These are phyloP conservation scores for Lycaon pictus DNA, from an alignment of 2,113 vertebrate species.

Conservation along the genomic window DNA sequence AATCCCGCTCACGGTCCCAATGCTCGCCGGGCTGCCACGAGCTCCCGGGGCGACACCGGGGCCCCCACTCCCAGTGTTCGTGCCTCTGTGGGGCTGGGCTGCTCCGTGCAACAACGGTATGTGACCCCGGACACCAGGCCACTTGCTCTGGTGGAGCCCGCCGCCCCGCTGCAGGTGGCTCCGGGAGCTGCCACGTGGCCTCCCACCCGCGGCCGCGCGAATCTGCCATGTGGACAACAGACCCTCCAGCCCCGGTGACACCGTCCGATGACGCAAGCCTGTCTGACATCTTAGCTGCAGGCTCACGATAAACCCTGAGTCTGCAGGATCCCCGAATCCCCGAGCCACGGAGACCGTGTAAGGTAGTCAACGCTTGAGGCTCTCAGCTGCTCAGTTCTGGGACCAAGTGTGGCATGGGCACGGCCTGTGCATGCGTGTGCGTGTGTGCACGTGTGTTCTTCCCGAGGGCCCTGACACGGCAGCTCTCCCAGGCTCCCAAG, in stretches of 20 bases:
- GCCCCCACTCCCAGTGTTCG: too few species aligned
- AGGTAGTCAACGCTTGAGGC: neutral
- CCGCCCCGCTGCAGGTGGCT: accelerated
- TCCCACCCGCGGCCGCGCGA: too few species aligned
- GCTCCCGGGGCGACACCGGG: too few species aligned
- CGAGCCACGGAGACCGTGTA: too few species aligned
- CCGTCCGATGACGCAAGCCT: too few species aligned
- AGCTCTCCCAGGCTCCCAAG: neutral
- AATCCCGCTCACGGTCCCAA: neutral
- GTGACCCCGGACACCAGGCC: neutral
- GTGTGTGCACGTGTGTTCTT: neutral
- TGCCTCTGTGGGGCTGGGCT: neutral
- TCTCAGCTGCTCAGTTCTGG: neutral
- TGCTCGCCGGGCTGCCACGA: neutral
- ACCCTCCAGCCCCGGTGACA: neutral
- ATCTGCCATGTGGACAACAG: neutral
- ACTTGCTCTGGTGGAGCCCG: neutral
- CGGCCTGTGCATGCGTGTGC: neutral
- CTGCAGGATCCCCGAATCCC: neutral
- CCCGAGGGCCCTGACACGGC: neutral
- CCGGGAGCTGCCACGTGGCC: accelerated
- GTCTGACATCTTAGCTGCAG: neutral
- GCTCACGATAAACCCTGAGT: accelerated
- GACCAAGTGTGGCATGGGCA: neutral
- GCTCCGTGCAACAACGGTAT: neutral